These are phyloP conservation scores for Synergus laeviventris DNA, from an alignment of 2,888 invertebrate genomes.

Conservation along the genomic window DNA sequence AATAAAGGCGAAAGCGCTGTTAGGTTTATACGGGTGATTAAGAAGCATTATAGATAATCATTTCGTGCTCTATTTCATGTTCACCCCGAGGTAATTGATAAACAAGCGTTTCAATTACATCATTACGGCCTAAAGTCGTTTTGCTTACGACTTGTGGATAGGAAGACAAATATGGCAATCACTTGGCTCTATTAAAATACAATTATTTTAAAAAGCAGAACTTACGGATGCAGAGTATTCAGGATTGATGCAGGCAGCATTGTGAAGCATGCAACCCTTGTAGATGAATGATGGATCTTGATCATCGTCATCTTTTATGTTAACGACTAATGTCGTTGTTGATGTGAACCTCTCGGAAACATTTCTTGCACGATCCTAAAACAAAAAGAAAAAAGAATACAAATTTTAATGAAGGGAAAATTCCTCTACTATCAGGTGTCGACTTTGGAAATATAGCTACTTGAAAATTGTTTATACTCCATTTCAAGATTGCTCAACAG, in stretches of 20 bases:
- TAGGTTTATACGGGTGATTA: constrained; percentile 34
- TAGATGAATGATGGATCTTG: constrained; percentile 94
- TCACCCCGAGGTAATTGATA: background rate
- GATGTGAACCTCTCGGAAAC: constrained; percentile 86
- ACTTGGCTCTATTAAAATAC: background rate
- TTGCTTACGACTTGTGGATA: background rate
- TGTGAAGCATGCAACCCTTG: constrained; percentile 88
- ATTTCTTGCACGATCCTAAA: constrained; percentile 90
- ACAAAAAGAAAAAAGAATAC: constrained; percentile 52
- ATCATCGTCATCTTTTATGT: constrained; percentile 92
- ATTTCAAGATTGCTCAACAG: constrained; percentile 26
- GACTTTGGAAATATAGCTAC: background rate
- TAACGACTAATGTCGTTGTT: constrained; percentile 90
- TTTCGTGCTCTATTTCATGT: constrained; percentile 3
- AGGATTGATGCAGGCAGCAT: constrained; percentile 91
- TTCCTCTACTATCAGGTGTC: background rate
- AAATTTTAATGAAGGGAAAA: too few relatives aligned
- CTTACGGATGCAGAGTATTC: constrained; percentile 90
- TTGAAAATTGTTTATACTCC: constrained; percentile 16
- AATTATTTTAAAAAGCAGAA: constrained; percentile 53
- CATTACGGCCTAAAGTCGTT: background rate
- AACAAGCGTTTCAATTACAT: constrained; percentile 5
- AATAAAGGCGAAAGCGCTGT: constrained; percentile 38
- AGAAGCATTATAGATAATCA: constrained; percentile 22
- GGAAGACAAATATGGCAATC: background rate